These are phyloP conservation scores for Drosophila demipolita DNA, from an alignment of 2,888 invertebrate species.

Conservation along the genomic window DNA sequence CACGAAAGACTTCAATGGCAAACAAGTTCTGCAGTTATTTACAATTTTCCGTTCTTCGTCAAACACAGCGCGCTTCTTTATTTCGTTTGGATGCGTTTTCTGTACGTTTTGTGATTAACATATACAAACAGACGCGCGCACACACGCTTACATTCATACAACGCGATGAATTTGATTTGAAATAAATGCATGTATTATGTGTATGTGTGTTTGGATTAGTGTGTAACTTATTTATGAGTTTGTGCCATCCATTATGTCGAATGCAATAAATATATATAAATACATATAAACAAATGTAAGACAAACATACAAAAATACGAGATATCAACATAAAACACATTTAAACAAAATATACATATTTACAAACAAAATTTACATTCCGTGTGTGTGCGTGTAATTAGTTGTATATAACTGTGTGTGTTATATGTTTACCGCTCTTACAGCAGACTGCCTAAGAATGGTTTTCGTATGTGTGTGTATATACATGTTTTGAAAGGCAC, in stretches of 20 bases:
- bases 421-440: slow-evolving; percentile 40
- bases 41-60: slow-evolving; percentile 66
- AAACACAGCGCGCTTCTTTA: slow-evolving; percentile 49
- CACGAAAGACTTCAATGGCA: slow-evolving; percentile 69
- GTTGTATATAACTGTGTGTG: slow-evolving; percentile 11
- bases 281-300: slow-evolving; percentile 53
- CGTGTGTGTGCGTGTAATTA: slow-evolving; percentile 13
- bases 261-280: slow-evolving; percentile 13
- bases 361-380: slow-evolving; percentile 14
- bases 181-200: slow-evolving; percentile 19
- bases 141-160: not conserved
- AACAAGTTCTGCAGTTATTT: slow-evolving; percentile 81
- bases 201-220: slow-evolving; percentile 13
- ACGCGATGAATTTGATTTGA: slow-evolving; percentile 19
- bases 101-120: slow-evolving; percentile 39
- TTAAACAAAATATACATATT: slow-evolving; percentile 21
- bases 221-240: slow-evolving; percentile 38
- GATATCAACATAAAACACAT: slow-evolving; percentile 20
- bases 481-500: slow-evolving; percentile 30
- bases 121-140: slow-evolving; percentile 6
- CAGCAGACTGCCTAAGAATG: slow-evolving; percentile 44
- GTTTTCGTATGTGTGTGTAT: slow-evolving; percentile 14
- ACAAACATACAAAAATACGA: slow-evolving; percentile 18
- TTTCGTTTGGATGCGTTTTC: slow-evolving; percentile 45
- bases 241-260: slow-evolving; percentile 30